Base-by-base conservation (phyloP, 2,888 invertebrate species). In the Polyommatus iphigenia region DNA sequence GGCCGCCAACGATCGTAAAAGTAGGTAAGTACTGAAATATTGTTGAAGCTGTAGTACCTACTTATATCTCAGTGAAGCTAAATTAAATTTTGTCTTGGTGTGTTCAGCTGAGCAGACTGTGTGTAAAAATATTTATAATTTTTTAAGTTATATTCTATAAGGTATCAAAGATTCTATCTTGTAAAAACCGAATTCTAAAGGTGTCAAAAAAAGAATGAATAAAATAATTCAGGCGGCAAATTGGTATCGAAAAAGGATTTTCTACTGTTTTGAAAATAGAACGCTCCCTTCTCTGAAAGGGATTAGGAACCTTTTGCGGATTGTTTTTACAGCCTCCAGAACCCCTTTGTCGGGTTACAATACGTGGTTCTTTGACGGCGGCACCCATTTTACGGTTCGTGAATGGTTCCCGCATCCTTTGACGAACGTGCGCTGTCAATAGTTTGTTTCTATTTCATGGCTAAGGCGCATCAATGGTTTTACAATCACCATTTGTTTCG, bases 261-360 rank as follows among this genome's bases (percentile, higher is more conserved):
- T 90, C 90, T 91, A 88, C 93, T 94, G 93, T 94, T 94, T 93
- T 93, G 89, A 86, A 92, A 94, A 93, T 92, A 54, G 54, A 54
- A 92, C 82, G 85, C 85, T 85, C 84, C 85, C 84, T 86, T 85
- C 90, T 91, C 91, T 92, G 89, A 87, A 88, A 85, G 86, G 92
- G 93, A 92, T 93, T 93, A 91, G 84, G 85, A 83, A 85, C 83
- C 84, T 85, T 86, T 89, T 87, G 83, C 80, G 87, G 89, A 90
- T 91, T 93, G 93, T 93, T 94, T 93, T 93, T 93, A 93, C 93
- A 94, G 92, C 92, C 91, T 91, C 88, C 85, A 82, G 82, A 83
- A 90, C 89, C 90, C 91, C 91, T 93, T 94, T 94, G 93, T 93
- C 92, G 91, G 90, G 88, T 88, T 88, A 89, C 87, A 87, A 88